Conservation (phyloP, 2,888 invertebrate genomes). For the Prenolepis imparis region DNA sequence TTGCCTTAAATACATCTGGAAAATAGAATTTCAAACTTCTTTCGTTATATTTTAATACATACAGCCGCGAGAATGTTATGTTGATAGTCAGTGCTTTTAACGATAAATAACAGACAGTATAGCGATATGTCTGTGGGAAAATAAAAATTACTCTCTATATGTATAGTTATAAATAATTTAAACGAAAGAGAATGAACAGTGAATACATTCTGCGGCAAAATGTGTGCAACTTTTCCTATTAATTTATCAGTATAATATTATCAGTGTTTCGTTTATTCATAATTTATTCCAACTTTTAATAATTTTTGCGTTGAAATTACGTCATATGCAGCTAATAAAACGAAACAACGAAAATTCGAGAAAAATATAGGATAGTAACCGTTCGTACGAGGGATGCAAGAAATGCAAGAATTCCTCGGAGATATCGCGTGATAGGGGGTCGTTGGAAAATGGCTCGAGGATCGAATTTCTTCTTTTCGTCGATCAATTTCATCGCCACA, state of each 20-base stretch:
- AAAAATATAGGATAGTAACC: conserved; percentile 5
- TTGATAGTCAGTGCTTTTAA: not conserved
- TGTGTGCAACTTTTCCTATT: not conserved
- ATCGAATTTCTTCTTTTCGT: conserved; percentile 57
- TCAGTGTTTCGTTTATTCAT: not conserved
- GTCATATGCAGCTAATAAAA: conserved; percentile 3
- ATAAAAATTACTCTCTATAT: not conserved
- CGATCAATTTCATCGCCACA: conserved; percentile 48
- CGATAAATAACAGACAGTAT: not conserved
- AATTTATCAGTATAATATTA: not conserved
- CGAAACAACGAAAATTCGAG: not conserved
- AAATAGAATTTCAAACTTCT: conserved; percentile 12
- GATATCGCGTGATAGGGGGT: conserved; percentile 18
- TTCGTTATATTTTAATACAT: conserved; percentile 18
- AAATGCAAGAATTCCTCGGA: conserved; percentile 19
- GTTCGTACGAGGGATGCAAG: conserved; percentile 1
- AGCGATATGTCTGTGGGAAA: not conserved
- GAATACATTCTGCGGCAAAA: not conserved
- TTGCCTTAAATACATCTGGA: not conserved
- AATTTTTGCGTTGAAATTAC: not conserved
- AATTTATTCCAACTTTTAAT: not conserved
- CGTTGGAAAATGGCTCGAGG: conserved; percentile 30
- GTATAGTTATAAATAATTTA: not conserved
- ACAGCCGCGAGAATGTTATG: not conserved
- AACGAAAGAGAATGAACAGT: not conserved